Base-by-base conservation (phyloP, 1,140 invertebrate species). In the Plutomurus gul region DNA sequence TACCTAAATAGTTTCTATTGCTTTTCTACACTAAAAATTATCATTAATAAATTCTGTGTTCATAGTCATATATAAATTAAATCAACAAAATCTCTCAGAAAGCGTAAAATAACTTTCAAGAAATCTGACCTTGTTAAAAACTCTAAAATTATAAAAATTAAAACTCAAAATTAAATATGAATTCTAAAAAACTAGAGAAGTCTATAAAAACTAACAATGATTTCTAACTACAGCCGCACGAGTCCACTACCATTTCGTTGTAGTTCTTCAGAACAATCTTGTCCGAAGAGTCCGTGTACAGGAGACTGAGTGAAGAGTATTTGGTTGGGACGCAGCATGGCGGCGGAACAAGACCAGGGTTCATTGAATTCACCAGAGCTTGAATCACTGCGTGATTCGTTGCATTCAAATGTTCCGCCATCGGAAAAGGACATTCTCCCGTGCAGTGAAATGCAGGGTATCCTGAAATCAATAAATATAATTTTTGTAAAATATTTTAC, bases 301-400 rank as follows among this genome's bases (percentile, higher is more conserved):
- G 91, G 93, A 98, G 96, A 13, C 95, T 96, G 85, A 98, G 95
- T 80, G 94, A 90, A 60, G 92, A 93, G 39, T 97, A 90, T 84
- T 94, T 91, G 46, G 95, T 97, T 6, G 96, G 96, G 27, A 97
- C 94, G 87, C 96, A 98, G 87, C 96, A 97, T 39, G 95, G 93
- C 85, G 94, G 94, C 16, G 96, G 95, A 84, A 97, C 95, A 80
- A 92, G 91, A 77, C 90, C 90, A 25, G 95, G 94, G 86, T 96
- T 93, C 85, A 96, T 92, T 75, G 94, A 95, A 88, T 99, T 95
- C 80, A 99, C 94, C 84, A 99, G 89, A 74, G 94, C 97, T 89
- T 99, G 98, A 78, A 99, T 94, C 84, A 99, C 97, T 36, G 98
- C 97, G 88, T 99, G 98, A 86, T 99, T 99, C 30, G 97, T 99